Evolutionary conservation across 2,888 invertebrate species (phyloP), one percentile per base, ranked within the genome.

Genomic region (Rhingia rostrata): DNA sequence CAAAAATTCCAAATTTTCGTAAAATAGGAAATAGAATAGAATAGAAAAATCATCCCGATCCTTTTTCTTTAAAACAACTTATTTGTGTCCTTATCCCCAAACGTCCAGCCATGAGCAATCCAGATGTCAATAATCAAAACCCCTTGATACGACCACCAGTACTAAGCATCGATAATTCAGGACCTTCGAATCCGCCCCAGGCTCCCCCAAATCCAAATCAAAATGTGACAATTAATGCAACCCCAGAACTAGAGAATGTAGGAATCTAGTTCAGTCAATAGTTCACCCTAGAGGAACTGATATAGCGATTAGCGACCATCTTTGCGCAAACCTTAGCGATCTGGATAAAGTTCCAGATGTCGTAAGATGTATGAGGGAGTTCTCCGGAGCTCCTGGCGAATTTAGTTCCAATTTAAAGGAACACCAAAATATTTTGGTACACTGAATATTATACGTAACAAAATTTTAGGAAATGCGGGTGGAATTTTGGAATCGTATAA

Each of bases 241-340:
- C n/a, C 9, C 9, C 47, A 47, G 22, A 22, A 47, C 6, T 22
- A 47, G 22, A 47, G 22, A 22, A 47, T 47, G 22, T 47, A 47
- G 47, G 47, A 47, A 47, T 7, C 51, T 32, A 33, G 51, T 53
- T 10, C 51, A 53, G 32, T 53, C 51, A 53, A 53, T 53, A 30
- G 63, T 43, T 37, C 56, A 33, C 33, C 51, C 30, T 37, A 37
- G 37, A 37, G 37, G 37, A 37, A 37, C 37, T 3, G 37, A 37
- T 7, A 3, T 3, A 37, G 3, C 37, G 1, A 37, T 37, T 37
- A 2, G 3, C 37, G 37, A 37, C 3, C 37, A 37, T 37, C 37
- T 37, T 37, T 3, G 37, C 3, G 37, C 37, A 37, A 37, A 37
- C 37, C 37, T 37, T 37, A 3, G 9, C 9, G 1, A 37, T 37